Base-by-base conservation (phyloP, 2,113 vertebrate genomes). In the Coturnix japonica region DNA sequence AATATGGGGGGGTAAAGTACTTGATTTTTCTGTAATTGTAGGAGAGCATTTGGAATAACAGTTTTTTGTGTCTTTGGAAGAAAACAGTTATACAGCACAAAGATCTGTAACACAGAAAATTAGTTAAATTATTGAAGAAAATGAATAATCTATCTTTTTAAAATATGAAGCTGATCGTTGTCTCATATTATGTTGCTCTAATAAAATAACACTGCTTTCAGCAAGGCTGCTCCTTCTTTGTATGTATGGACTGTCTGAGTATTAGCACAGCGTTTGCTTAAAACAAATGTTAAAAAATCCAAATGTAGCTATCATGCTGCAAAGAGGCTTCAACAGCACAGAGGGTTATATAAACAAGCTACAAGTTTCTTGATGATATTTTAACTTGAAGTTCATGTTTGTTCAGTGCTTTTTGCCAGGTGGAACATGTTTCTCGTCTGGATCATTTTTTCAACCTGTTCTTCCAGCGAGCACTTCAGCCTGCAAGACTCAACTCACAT, bases 401-500 rank as follows among this genome's bases (percentile, higher is more conserved):
- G 83, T 95, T 71, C 97, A 99, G 99, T 85, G 98, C 99, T 43
- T 99, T 99, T 95, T 98, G 98, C 95, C 97, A 98, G 93, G 85
- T 63, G 37, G 98, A 98, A 91, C 98, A 98, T 19, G 72, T 87
- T 75, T 97, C 98, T 83, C 97, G 97, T 47, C 92, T 99, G 97
- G 98, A 99, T 98, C 98, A 98, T 70, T 99, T 99, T 97, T 99
- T 99, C 97, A 98, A 96, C 97, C 97, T 99, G 93, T 98, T 99
- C 97, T 99, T 99, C 97, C 99, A 99, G 97, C 98, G 98, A 95
- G 97, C 98, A 3, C 98, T 99, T 60, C 98, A 98, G 91, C 98
- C 98, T 1, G 95, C 89, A 2, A 96, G 94, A 8, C 87, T 98
- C 13, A 97, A 41, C 61, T 9, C 73, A 13, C 46, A 76, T 10